These are phyloP conservation scores for Columba livia DNA, from an alignment of 2,113 vertebrate genomes.

Conservation along the genomic window DNA sequence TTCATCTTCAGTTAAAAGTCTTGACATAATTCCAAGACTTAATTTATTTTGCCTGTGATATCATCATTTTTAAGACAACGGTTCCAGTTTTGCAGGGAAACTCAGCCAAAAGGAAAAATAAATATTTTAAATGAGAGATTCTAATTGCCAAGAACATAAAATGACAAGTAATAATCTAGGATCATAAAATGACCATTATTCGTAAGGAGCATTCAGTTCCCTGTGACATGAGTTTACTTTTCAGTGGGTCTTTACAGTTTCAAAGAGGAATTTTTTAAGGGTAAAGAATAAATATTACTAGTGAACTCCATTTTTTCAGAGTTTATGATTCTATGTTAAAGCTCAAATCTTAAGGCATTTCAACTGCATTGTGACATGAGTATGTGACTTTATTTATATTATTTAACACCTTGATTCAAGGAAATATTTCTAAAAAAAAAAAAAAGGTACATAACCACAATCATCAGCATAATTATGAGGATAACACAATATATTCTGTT, in stretches of 20 bases:
- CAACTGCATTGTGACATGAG: accelerated
- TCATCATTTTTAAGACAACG: neutral
- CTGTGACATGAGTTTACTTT: neutral
- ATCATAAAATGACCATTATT: neutral
- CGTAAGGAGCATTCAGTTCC: neutral
- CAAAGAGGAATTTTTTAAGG: neutral
- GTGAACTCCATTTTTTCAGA: neutral
- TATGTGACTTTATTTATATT: neutral
- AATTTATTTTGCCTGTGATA: constrained; percentile 26
- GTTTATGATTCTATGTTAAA: neutral
- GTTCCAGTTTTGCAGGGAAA: neutral
- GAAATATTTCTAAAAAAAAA: neutral
- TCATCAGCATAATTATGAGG: neutral
- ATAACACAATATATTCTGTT: neutral
- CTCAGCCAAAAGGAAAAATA: constrained; percentile 30
- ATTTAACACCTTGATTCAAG: neutral
- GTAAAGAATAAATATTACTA: neutral
- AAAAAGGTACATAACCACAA: neutral
- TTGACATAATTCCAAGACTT: constrained; percentile 17
- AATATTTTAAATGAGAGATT: neutral
- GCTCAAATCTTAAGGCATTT: neutral
- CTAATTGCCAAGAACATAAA: constrained; percentile 23
- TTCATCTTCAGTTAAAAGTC: neutral
- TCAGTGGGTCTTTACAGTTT: neutral
- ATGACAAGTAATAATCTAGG: neutral